Base-by-base conservation (phyloP, 2,888 invertebrate genomes). In the Tenthredo livida region DNA sequence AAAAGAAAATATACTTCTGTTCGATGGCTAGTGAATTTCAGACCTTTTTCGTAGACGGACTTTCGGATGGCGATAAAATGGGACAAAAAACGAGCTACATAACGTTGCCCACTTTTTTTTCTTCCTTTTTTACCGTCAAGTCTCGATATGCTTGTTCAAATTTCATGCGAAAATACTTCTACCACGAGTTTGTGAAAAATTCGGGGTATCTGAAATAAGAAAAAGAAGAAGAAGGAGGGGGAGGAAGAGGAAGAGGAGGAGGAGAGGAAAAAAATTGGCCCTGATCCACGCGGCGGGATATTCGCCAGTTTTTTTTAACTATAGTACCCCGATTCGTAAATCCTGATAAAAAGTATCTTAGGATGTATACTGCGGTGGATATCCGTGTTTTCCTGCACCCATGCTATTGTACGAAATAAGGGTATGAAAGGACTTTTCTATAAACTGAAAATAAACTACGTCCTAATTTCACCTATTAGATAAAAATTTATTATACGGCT, bases 261-360 rank as follows among this genome's bases (percentile, higher is more conserved):
- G 6, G 2, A 9, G 73, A n/a, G 15, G 21, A 33, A 67, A 33
- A 17, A 67, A 67, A 67, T 67, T 67, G 33, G 67, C 33, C 6
- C 67, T 67, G 67, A 67, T 67, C 67, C 67, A 67, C 29, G 67
- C 33, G 67, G 15, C 33, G 17, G 33, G 67, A 12, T 67, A 33
- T 67, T 33, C 6, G 7, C 15, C 29, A 17, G 12, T 4, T 33
- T 67, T 33, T 67, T 17, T 17, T 25, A 37, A 37, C 37, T 37
- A 37, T 37, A 21, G 7, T 61, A 10, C 61, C 61, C 25, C 67
- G 33, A 33, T 67, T 67, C 67, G 17, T 67, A 67, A 67, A 33
- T 67, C 17, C 17, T 17, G 67, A 67, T 67, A 17, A 67, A 67
- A 67, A 47, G 61, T 65, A 65, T 12, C 29, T 65, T 25, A n/a